Evolutionary conservation across 1,140 invertebrate species (phyloP).

Genomic region (Halictus rubicundus): DNA sequence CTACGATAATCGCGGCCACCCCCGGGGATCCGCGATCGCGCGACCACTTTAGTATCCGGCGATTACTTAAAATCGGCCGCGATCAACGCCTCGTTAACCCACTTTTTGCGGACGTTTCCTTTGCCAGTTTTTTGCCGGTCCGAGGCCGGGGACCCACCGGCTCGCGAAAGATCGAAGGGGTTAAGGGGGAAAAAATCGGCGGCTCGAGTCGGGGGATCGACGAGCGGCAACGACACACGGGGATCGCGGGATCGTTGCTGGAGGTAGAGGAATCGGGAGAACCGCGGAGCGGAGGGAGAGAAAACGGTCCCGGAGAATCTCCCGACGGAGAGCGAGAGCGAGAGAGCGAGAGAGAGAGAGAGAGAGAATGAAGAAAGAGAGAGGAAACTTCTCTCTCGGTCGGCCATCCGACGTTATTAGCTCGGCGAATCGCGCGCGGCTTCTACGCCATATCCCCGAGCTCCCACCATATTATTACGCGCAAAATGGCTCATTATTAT

Average conservation of each 20-base stretch:
- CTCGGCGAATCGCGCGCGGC: conserved; percentile 70
- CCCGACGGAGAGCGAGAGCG: too few species aligned
- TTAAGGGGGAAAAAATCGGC: not conserved
- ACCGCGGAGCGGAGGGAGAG: conserved; percentile 9
- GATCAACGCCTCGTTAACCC: conserved; percentile 52
- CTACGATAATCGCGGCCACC: not conserved
- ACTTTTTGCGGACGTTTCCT: conserved; percentile 26
- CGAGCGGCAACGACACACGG: conserved; percentile 22
- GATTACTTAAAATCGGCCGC: conserved; percentile 36
- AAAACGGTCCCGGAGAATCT: conserved; percentile 36
- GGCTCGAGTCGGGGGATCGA: not conserved
- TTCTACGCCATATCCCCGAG: conserved; percentile 65
- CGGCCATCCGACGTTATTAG: conserved; percentile 74
- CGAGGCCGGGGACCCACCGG: not conserved
- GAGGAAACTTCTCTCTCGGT: conserved; percentile 18
- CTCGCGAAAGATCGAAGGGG: not conserved
- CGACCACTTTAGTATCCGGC: conserved; percentile 17
- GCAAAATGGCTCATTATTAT: conserved; percentile 79
- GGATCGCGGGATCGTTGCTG: not conserved
- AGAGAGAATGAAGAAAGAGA: too few species aligned
- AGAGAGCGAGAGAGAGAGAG: too few species aligned
- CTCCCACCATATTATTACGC: conserved; percentile 78
- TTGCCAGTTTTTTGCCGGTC: conserved; percentile 9
- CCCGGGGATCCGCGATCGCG: conserved; percentile 2
- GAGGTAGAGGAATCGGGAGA: conserved; percentile 5